Conservation (phyloP, 2,797 vertebrate genomes). For the Phrynocephalus guinanensis region DNA sequence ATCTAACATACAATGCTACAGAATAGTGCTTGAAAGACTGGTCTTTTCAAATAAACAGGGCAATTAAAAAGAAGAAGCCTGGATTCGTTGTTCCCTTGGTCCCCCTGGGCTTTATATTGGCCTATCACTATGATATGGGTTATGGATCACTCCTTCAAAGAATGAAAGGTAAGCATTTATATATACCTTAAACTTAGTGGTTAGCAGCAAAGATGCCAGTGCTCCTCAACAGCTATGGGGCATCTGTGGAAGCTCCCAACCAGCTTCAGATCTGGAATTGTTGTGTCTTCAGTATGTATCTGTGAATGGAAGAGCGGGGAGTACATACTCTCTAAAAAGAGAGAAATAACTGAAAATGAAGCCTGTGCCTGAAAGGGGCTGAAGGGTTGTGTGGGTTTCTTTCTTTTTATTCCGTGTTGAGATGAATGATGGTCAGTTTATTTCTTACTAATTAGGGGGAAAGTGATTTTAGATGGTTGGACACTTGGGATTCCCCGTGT, state of each 20-base stretch:
- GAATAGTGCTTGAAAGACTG: not conserved
- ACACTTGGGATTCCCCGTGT: not conserved
- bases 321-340: not conserved
- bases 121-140: constrained; percentile 87
- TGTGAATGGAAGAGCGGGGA: no score
- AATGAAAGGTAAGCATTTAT: constrained; percentile 82
- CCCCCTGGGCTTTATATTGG: constrained; percentile 86
- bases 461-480: no score
- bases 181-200: not conserved
- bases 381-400: not conserved
- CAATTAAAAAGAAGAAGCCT: constrained; percentile 83
- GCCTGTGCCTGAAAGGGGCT: not conserved
- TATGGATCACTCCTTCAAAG: constrained; percentile 88
- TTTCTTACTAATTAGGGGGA: no score
- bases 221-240: not conserved
- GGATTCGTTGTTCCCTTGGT: constrained; percentile 81
- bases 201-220: not conserved
- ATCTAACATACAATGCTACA: not conserved
- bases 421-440: no score
- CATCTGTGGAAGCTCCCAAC: not conserved
- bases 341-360: not conserved
- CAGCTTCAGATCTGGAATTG: not conserved
- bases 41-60: constrained; percentile 73
- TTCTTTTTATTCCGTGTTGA: no score
- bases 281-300: not conserved